phyloP scores from a whole-genome alignment of 2,888 invertebrate species.

The Diogma glabrata region DNA sequence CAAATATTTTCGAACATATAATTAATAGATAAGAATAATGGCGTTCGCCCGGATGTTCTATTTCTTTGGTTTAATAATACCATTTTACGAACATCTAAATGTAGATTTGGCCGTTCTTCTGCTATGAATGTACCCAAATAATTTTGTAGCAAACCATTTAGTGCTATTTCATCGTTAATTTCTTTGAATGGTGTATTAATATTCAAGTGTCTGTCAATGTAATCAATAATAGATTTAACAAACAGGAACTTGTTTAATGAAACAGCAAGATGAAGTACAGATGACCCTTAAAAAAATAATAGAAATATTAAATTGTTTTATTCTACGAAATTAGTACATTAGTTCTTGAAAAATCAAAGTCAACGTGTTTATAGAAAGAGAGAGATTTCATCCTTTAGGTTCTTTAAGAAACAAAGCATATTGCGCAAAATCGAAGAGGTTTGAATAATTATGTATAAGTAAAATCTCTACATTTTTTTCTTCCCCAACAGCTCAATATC shows the following conservation, averaged over 20 bases:
- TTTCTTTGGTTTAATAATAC: conserved; percentile 27
- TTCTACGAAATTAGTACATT: not conserved
- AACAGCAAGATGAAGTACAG: conserved; percentile 3
- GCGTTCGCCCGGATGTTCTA: conserved; percentile 27
- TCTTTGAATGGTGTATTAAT: not conserved
- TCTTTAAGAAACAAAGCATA: no score
- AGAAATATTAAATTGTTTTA: not conserved
- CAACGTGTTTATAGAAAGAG: no score
- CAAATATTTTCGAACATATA: conserved; percentile 18
- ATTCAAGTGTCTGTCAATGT: not conserved
- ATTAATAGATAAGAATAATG: conserved; percentile 29
- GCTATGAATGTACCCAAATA: not conserved
- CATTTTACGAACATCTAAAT: conserved; percentile 18
- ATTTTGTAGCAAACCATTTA: not conserved
- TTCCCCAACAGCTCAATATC: no score
- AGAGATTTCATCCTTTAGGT: no score
- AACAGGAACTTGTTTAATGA: not conserved
- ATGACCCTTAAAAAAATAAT: not conserved
- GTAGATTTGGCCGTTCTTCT: not conserved
- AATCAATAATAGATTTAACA: not conserved
- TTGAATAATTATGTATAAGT: no score
- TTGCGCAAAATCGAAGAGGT: no score
- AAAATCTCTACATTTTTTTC: no score
- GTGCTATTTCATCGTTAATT: not conserved
- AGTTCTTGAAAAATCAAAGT: conserved; percentile 2